Percentiles rank a stretch among this genome's conserved stretches.
Conservation (phyloP, 2,888 invertebrate species). For the Patella depressa region DNA sequence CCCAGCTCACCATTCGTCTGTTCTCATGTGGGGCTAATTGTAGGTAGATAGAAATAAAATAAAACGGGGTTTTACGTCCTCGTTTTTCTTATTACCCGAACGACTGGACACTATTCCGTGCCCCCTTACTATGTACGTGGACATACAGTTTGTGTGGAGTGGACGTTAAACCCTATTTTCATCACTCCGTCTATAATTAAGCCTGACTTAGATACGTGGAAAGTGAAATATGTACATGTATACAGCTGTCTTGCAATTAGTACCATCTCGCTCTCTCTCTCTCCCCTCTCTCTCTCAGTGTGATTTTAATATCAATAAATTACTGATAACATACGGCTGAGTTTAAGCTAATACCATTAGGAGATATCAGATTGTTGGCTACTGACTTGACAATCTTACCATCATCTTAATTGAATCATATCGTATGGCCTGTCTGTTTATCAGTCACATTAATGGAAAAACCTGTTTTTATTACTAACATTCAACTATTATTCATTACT, state of each 20-base stretch:
- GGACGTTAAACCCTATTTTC: too few species aligned
- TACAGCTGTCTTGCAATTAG: slow-evolving; percentile 1
- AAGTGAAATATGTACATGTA: neutral
- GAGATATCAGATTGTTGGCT: neutral
- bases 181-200: neutral
- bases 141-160: too few species aligned
- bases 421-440: too few species aligned
- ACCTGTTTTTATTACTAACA: too few species aligned
- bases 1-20: too few species aligned
- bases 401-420: too few species aligned
- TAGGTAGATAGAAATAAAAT: neutral
- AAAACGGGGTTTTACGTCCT: too few species aligned
- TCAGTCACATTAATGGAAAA: too few species aligned
- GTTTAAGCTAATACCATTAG: neutral
- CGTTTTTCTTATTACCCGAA: too few species aligned
- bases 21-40: too few species aligned
- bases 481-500: too few species aligned
- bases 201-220: neutral
- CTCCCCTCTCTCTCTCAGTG: slow-evolving; percentile 5
- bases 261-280: slow-evolving; percentile 16
- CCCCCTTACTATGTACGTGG: neutral
- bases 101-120: neutral
- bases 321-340: neutral
- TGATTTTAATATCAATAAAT: neutral
- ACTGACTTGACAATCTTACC: too few species aligned